Conservation (phyloP, 2,113 vertebrate species). For the Chaenocephalus aceratus region DNA sequence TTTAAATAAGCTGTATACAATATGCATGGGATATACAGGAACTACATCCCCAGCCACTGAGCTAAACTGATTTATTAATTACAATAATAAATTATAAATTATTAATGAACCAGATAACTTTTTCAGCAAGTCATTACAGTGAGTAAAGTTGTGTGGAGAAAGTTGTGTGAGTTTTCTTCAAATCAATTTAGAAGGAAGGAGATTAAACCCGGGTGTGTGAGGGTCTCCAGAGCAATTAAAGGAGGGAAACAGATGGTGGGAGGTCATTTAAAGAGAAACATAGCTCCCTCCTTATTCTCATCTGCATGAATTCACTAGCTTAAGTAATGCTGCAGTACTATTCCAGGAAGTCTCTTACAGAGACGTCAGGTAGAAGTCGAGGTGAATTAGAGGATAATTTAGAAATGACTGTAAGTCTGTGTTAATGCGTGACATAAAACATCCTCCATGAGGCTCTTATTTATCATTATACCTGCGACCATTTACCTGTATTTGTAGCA, state of each 20-base stretch:
- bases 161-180: background rate
- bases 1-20: background rate
- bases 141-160: background rate
- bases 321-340: background rate
- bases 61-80: constrained; percentile 14
- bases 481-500: too few relatives aligned
- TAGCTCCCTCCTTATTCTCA: background rate
- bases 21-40: background rate
- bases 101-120: constrained; percentile 7
- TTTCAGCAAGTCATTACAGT: background rate
- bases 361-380: background rate
- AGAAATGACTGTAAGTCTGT: background rate
- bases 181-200: background rate
- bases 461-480: background rate
- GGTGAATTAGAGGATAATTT: background rate
- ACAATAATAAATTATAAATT: background rate
- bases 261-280: background rate
- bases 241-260: constrained; percentile 5
- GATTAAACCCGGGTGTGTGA: background rate
- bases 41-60: constrained; percentile 7
- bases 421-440: background rate
- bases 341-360: background rate
- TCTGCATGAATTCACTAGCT: background rate
- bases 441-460: background rate
- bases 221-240: constrained; percentile 13